These are phyloP conservation scores for Casuarius casuarius DNA, from an alignment of 2,113 vertebrate genomes.

Conservation along the genomic window DNA sequence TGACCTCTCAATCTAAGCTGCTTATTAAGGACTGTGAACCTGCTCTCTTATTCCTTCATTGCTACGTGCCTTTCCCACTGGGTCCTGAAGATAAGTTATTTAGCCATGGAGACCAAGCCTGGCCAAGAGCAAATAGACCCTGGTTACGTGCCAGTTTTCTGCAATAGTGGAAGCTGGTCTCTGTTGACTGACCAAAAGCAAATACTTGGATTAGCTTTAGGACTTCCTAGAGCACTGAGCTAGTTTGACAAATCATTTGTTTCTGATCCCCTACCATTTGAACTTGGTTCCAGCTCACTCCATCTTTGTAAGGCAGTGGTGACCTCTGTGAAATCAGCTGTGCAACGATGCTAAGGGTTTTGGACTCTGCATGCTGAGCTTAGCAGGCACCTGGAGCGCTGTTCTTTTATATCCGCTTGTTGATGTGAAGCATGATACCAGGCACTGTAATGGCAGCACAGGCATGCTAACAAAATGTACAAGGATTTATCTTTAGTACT, in stretches of 20 bases:
- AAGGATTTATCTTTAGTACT: neutral
- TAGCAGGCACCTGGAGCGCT: neutral
- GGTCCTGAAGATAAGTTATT: neutral
- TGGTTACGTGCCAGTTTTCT: neutral
- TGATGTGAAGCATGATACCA: neutral
- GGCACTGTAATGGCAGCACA: neutral
- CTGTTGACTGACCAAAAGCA: neutral
- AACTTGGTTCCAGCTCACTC: neutral
- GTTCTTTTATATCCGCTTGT: neutral
- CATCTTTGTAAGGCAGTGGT: neutral
- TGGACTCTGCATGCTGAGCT: neutral
- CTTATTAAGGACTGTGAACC: neutral
- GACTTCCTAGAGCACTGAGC: neutral
- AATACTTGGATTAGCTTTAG: neutral
- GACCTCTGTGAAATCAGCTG: neutral
- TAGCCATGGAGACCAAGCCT: neutral
- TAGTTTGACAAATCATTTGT: neutral
- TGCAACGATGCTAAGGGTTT: neutral
- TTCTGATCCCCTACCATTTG: neutral
- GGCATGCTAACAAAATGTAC: rapidly evolving
- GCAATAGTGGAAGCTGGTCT: neutral
- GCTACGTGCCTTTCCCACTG: neutral
- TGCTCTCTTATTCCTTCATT: neutral
- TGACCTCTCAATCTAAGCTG: neutral
- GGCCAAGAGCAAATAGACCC: neutral